Evolutionary conservation across 2,888 invertebrate species (phyloP).

Genomic region (Diploptera punctata): DNA sequence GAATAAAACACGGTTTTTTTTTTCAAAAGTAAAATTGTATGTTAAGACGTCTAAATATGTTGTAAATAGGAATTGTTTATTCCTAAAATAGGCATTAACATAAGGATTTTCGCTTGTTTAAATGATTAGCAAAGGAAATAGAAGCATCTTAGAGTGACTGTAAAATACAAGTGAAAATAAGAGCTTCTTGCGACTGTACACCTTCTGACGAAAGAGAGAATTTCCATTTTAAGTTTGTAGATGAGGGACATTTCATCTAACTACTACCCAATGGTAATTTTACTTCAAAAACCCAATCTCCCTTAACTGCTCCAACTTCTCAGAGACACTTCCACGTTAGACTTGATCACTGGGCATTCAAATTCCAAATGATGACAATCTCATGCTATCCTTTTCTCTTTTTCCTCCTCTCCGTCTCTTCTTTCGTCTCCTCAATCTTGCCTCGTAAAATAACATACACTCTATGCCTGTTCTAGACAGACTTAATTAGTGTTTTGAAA

Average conservation of each 20-base stretch:
- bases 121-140: too few relatives aligned
- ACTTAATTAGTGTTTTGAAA: conserved; percentile 12
- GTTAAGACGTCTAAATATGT: too few relatives aligned
- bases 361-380: conserved; percentile 4
- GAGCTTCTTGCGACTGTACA: neutral
- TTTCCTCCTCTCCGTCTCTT: neutral
- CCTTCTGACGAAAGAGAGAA: neutral
- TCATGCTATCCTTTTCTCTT: neutral
- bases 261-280: conserved; percentile 32
- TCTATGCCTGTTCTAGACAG: conserved; percentile 13
- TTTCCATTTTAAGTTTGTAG: neutral
- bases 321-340: neutral
- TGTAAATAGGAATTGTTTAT: too few relatives aligned
- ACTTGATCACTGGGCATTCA: conserved; percentile 18
- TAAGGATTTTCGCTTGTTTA: too few relatives aligned
- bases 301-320: conserved; percentile 35
- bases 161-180: neutral
- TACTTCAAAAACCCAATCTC: conserved; percentile 35
- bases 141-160: too few relatives aligned
- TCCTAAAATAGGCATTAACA: too few relatives aligned
- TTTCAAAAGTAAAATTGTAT: too few relatives aligned
- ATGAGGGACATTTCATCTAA: conserved; percentile 26
- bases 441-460: conserved; percentile 11
- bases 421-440: neutral
- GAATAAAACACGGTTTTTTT: too few relatives aligned